Evolutionary conservation across 1,140 invertebrate genomes (phyloP).

Genomic region (Atta colombica): DNA sequence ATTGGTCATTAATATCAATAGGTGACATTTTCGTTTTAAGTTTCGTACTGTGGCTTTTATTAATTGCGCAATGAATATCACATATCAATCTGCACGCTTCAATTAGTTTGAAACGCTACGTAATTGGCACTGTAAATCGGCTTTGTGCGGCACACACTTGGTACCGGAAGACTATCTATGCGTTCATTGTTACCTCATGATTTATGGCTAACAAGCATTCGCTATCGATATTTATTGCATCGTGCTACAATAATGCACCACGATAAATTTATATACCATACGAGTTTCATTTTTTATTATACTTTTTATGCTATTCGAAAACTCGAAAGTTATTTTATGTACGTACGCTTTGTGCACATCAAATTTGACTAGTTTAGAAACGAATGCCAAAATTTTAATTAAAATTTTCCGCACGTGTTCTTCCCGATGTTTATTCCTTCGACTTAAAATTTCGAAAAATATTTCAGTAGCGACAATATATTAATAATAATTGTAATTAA

Average conservation of each 20-base stretch:
- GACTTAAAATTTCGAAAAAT: not conserved
- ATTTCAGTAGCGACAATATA: not conserved
- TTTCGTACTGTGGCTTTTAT: not conserved
- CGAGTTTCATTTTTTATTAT: conserved; percentile 8
- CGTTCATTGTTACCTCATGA: conserved; percentile 42
- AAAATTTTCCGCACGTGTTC: not conserved
- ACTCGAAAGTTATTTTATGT: conserved; percentile 23
- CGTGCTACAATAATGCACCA: conserved; percentile 28
- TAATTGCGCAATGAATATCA: conserved; percentile 35
- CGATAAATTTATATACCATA: conserved; percentile 15
- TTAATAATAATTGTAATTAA: not conserved
- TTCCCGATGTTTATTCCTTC: not conserved
- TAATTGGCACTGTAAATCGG: conserved; percentile 44
- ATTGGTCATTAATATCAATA: not conserved
- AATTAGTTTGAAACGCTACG: conserved; percentile 47
- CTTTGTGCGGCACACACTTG: conserved; percentile 21
- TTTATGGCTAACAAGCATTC: conserved; percentile 42
- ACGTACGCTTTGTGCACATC: not conserved
- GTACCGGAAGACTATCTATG: conserved; percentile 47
- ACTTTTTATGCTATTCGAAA: conserved; percentile 22
- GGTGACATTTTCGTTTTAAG: conserved; percentile 31
- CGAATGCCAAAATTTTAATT: not conserved
- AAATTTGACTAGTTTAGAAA: not conserved
- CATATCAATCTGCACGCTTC: conserved; percentile 52
- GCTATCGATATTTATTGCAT: conserved; percentile 56